Evolutionary conservation across 2,797 vertebrate genomes (phyloP), one percentile per base, ranked within the genome.

Genomic region (Parambassis ranga): DNA sequence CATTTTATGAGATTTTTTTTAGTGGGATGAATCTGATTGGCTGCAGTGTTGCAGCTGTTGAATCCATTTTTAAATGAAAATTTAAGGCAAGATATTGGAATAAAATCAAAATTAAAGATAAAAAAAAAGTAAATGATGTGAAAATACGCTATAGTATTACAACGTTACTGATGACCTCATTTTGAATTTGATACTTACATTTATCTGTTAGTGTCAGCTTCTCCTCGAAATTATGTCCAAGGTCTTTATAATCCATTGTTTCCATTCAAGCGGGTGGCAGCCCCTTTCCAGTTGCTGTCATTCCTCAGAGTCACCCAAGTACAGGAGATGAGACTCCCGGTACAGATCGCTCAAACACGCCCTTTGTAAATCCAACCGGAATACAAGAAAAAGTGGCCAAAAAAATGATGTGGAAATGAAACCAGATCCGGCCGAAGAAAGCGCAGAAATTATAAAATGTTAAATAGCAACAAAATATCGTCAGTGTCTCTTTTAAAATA

Each of bases 171-270:
- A 15, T 51, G 46, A 72, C 51, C 66, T 22, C 26, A 35, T 70
- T 63, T 60, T 39, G n/a, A 27, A 23, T 36, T 24, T 33, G 16
- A 26, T 68, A 90, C 91, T 85, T 82, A 93, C 92, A 75, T 86
- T 90, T 90, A 33, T 91, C 91, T 41, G 82, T 72, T 26, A 92
- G 55, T 7, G 83, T 90, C 68, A 92, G 90, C 57, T 90, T 91
- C 82, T 90, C 84, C 77, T 91, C 84, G 30, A 93, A 78, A 56
- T 74, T 9, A 59, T 62, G 81, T 36, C 87, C 90, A 0, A 93
- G 88, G 52, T 90, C 82, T 8, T 65, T 88, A 87, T 83, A 90
- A 82, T 93, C 92, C 92, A 93, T 87, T 8, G 81, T 86, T 61
- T 85, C 74, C 84, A 73, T 84, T 90, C 77, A 89, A 71, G 65